A percentile compares a stretch with the other conserved stretches of the same genome.
These are phyloP conservation scores for Metellina segmentata DNA, from an alignment of 2,888 invertebrate genomes.

Conservation along the genomic window DNA sequence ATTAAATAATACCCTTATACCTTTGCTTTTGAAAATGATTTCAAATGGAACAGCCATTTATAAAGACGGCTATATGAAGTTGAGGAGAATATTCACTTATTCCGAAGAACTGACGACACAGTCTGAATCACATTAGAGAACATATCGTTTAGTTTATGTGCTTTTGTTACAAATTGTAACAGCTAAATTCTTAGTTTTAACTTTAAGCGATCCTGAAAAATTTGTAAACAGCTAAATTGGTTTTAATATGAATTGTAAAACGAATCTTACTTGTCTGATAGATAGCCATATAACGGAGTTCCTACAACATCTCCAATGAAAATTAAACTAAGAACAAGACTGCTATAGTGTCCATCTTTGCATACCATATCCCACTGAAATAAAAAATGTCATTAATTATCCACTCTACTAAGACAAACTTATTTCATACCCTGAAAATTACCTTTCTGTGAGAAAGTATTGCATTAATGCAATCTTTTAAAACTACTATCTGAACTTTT, in stretches of 20 bases:
- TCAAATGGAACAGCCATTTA: too few species aligned
- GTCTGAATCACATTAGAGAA: too few species aligned
- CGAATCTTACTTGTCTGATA: slow-evolving; percentile 76
- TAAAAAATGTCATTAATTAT: neutral
- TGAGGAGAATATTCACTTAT: too few species aligned
- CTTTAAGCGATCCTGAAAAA: neutral
- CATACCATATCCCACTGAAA: slow-evolving; percentile 77
- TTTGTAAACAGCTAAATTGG: neutral
- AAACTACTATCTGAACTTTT: neutral
- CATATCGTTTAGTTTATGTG: neutral
- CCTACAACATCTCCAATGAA: slow-evolving; percentile 76
- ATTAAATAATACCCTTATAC: too few species aligned
- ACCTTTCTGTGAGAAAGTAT: neutral
- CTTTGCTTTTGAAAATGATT: too few species aligned
- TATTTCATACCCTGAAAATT: neutral
- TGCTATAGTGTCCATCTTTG: slow-evolving; percentile 64
- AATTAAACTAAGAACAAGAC: slow-evolving; percentile 66
- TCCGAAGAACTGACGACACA: too few species aligned
- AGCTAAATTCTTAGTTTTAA: neutral
- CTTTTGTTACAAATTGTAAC: neutral
- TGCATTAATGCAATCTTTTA: neutral
- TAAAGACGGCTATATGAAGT: too few species aligned
- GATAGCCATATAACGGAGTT: slow-evolving; percentile 74
- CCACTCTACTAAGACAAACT: too few species aligned
- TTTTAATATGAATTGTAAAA: neutral